Conservation (phyloP, 2,797 vertebrate genomes). For the Megalops cyprinoides region DNA sequence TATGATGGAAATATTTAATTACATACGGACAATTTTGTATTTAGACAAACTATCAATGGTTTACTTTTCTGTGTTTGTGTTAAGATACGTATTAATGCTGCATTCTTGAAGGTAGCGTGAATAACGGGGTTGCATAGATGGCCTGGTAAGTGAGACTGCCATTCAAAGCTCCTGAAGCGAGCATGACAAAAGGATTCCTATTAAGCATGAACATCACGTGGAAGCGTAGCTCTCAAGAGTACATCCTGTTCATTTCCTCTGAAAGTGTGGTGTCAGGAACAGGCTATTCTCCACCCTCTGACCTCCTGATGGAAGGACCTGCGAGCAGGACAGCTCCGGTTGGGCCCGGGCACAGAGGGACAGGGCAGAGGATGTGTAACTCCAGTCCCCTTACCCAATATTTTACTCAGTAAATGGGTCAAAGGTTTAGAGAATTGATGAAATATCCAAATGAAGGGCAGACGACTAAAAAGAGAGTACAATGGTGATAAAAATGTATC, state of each 20-base stretch:
- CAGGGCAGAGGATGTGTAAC: neutral
- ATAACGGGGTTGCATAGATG: neutral
- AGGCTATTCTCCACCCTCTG: slow-evolving; percentile 7
- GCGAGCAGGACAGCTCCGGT: neutral
- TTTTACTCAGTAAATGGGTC: neutral
- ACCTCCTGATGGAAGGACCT: neutral
- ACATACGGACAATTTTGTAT: neutral
- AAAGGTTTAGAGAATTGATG: neutral
- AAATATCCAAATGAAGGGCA: too few species aligned
- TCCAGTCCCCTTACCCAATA: neutral
- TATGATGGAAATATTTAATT: too few species aligned
- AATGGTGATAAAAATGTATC: too few species aligned
- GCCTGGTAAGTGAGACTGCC: neutral
- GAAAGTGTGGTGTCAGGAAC: neutral
- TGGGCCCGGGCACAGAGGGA: neutral
- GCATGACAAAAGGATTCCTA: neutral
- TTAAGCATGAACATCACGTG: slow-evolving; percentile 3
- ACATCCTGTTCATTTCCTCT: slow-evolving; percentile 11
- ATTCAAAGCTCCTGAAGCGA: neutral
- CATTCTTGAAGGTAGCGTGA: neutral
- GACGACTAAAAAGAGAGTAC: too few species aligned
- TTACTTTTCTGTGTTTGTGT: neutral
- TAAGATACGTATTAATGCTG: neutral
- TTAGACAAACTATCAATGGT: neutral
- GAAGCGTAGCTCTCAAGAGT: neutral